Base-by-base conservation (phyloP, 2,888 invertebrate genomes). In the Pantelozetes paolii region DNA sequence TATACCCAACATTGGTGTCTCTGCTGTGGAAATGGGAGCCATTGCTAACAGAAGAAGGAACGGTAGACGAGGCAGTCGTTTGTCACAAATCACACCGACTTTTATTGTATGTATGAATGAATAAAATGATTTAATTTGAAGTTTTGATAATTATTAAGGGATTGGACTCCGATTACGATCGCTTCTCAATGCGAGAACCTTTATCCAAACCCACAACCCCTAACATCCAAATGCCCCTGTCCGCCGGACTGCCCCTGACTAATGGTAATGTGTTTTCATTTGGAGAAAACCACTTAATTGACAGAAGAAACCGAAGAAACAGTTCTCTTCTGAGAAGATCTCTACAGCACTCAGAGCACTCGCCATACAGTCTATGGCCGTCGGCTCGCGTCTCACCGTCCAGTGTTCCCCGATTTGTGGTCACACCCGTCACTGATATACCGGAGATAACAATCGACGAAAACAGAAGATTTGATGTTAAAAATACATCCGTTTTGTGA, bases 361-460 rank as follows among this genome's bases (percentile, higher is more conserved):
- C 71, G 11, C 77, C 77, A 40, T 76, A 77, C 74, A 77, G 76
- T 54, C 69, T 78, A 9, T 78, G 78, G 78, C 78, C 78, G 18
- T 30, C 62, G 2, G 48, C 69, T 18, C 62, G 74, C 9, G 6
- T 36, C 5, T 50, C 69, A 13, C 42, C 69, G 15, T 15, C 30
- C 3, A 20, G n/a, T 40, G 48, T 32, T 11, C 42, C 59, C 1
- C 36, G 71, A 40, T 74, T 74, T 73, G n/a, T 59, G 23, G 74
- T 74, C n/a, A 74, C 74, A 15, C 74, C 74, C 1, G 72, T 74
- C 8, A 32, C 18, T 18, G 30, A 23, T 40, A 45, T 28, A 28
- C 45, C 40, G 13, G 69, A 69, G 26, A 69, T 69, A 20, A 28
- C 13, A 1, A 67, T 67, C 40, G 42, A 67, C 5, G 32, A 62